Evolutionary conservation across 2,113 vertebrate genomes (phyloP), one percentile per base, ranked within the genome.

Genomic region (Oreochromis niloticus): DNA sequence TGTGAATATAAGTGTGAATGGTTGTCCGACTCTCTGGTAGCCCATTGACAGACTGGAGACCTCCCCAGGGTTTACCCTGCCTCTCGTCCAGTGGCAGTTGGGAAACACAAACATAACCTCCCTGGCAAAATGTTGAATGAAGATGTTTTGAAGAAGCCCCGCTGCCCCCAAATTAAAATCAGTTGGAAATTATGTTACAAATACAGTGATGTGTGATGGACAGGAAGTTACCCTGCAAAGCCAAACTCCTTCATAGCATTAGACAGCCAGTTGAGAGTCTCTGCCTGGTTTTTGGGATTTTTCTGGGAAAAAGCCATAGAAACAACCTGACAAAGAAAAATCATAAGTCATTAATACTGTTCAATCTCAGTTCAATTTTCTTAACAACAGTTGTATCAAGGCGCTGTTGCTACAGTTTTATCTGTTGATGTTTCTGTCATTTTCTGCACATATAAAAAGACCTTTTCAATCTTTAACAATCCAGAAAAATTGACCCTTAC

Each of bases 231-330:
- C 99, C 98, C 99, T 89, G 97, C 94, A 95, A 99, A 99, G 22
- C 99, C 98, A 96, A 99, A 99, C 95, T 99, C 99, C 95, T 99
- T 99, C 95, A 99, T 99, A 52, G 98, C 98, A 92, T 98, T 98
- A 78, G 98, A 96, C 78, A 99, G 94, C 99, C 99, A 99, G 91
- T 98, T 99, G 79, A 99, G 95, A 9, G 97, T 96, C 96, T 99
- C 99, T 4, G 99, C 98, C 57, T 99, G 99, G 94, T 99, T 99
- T 95, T 99, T 99, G 46, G 99, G 99, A 94, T 99, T 99, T 96
- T 99, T 99, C 92, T 99, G 99, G 71, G 98, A 96, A 88, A 99
- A 99, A 2, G 97, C 98, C 93, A 97, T 94, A 3, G 98, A 98
- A 83, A 99, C 97, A 87, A 98, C 97, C 99, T 99, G 85, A 16